Conservation (phyloP, 2,888 invertebrate genomes). For the Meiosimyza decipiens region DNA sequence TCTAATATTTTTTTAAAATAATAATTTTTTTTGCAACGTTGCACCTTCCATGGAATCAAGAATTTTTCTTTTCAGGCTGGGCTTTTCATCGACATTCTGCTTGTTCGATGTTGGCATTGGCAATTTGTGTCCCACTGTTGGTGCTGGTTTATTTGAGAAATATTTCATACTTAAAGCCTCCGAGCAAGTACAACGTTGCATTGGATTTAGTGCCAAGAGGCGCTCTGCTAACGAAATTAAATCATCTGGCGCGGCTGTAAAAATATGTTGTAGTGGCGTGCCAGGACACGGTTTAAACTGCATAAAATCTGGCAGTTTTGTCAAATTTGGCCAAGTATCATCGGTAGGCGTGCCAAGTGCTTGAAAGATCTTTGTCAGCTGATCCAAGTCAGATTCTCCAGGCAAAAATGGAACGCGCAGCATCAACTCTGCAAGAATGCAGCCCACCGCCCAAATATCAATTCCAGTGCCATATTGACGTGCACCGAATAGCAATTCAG, state of each 20-base stretch:
- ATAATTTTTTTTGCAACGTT: conserved; percentile 71
- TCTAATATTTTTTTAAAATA: conserved; percentile 65
- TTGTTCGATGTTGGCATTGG: conserved; percentile 68
- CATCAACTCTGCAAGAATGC: conserved; percentile 94
- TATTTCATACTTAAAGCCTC: conserved; percentile 90
- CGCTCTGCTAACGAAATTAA: conserved; percentile 82
- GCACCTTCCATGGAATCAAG: conserved; percentile 73
- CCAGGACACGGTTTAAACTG: conserved; percentile 89
- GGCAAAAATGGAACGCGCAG: conserved; percentile 93
- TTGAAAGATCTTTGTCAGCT: conserved; percentile 93
- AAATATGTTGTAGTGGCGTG: conserved; percentile 89
- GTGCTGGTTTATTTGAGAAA: conserved; percentile 90
- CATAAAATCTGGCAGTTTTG: conserved; percentile 87
- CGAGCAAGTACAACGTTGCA: conserved; percentile 82
- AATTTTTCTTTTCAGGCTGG: conserved; percentile 76
- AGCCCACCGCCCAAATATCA: conserved; percentile 99
- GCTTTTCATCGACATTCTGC: conserved; percentile 67
- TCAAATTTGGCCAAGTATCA: conserved; percentile 90
- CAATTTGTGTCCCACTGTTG: conserved; percentile 83
- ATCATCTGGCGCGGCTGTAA: conserved; percentile 95
- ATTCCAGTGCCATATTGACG: conserved; percentile 94
- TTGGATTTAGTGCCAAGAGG: conserved; percentile 84
- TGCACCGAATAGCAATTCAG: conserved; percentile 95
- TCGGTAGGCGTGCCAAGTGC: conserved; percentile 94
- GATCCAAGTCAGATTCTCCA: conserved; percentile 97